Evolutionary conservation across 2,888 invertebrate genomes (phyloP).

Genomic region (Tenthredo scrophulariae): DNA sequence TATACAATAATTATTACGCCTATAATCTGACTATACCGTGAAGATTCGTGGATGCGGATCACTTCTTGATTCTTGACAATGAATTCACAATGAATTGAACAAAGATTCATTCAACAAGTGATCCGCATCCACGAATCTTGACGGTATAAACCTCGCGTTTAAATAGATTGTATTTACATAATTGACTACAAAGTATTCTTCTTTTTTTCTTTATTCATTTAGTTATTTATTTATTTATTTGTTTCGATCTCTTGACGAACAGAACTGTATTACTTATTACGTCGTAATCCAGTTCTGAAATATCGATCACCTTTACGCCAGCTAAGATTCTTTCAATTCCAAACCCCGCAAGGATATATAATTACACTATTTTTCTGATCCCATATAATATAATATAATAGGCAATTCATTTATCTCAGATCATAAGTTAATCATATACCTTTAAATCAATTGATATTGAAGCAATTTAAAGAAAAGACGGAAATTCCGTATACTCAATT

Average conservation of each 20-base stretch:
- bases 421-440: background rate
- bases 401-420: slow-evolving; percentile 6
- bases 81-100: no score
- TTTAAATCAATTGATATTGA: background rate
- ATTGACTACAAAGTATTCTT: slow-evolving; percentile 68
- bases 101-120: no score
- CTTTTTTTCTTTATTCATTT: background rate
- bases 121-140: no score
- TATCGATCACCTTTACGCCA: background rate
- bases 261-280: background rate
- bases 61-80: no score
- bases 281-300: background rate
- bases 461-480: background rate
- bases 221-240: background rate
- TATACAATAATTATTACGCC: background rate
- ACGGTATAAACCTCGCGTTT: no score
- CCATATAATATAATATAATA: slow-evolving; percentile 6
- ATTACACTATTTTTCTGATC: background rate
- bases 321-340: background rate
- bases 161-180: slow-evolving; percentile 65
- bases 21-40: background rate
- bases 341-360: background rate
- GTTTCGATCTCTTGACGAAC: background rate
- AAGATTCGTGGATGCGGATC: no score
- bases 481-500: background rate